Percentiles rank a stretch among this genome's conserved stretches.
These are phyloP conservation scores for Drosophila affinis DNA, from an alignment of 2,888 invertebrate species.

Conservation along the genomic window DNA sequence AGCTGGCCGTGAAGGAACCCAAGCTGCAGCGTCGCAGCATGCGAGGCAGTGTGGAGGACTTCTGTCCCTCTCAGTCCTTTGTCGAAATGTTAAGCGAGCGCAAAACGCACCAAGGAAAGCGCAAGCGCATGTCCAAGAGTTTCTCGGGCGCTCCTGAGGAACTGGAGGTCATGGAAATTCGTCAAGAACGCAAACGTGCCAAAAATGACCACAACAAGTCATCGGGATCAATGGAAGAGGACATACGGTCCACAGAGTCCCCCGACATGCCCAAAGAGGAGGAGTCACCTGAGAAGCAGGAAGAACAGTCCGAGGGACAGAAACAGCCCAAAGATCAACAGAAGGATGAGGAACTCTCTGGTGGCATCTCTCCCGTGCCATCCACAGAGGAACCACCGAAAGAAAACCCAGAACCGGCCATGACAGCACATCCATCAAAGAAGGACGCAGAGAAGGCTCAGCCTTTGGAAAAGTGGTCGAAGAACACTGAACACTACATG, in stretches of 20 bases:
- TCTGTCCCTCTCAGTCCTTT: constrained; percentile 77
- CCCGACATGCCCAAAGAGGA: not conserved
- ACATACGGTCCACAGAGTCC: not conserved
- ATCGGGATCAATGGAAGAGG: not conserved
- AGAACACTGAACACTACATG: constrained; percentile 48
- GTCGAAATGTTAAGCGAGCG: constrained; percentile 69
- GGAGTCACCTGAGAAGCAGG: not conserved
- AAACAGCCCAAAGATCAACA: not conserved
- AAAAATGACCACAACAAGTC: constrained; percentile 11
- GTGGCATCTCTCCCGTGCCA: too few species aligned
- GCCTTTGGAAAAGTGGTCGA: constrained; percentile 5
- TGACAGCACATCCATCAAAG: not conserved
- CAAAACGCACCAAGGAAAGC: constrained; percentile 45
- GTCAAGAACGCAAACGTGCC: constrained; percentile 24
- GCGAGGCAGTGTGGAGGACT: constrained; percentile 38
- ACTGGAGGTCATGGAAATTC: constrained; percentile 28
- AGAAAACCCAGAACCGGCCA: not conserved
- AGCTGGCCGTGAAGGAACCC: constrained; percentile 27
- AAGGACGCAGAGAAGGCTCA: not conserved
- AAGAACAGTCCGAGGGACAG: not conserved
- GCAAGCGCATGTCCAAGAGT: constrained; percentile 76
- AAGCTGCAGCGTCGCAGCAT: constrained; percentile 61
- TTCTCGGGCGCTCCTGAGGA: constrained; percentile 63
- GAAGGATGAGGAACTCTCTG: not conserved
- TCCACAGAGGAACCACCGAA: not conserved